Evolutionary conservation across 2,888 invertebrate genomes (phyloP), one percentile per base, ranked within the genome.

Genomic region (Meteorus cinctellus): DNA sequence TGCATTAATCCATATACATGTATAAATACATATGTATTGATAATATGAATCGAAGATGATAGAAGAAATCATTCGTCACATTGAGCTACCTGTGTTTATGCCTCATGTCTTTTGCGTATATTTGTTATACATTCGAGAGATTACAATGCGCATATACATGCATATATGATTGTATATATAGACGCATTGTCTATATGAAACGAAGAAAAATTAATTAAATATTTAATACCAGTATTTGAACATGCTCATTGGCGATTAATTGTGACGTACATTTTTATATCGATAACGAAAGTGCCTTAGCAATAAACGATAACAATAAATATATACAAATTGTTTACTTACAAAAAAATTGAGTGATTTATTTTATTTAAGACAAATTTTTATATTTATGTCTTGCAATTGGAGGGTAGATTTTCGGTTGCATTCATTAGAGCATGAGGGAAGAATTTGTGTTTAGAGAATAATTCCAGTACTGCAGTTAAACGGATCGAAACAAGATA

Each of bases 151-250:
- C 60, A 31, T 36, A 45, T 34, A 68, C 36, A 68, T 62, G 55
- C 69, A 75, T 73, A 70, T 45, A 67, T 75, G 19, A 19, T 31
- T 63, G 14, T 70, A 77, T 75, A 48, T 48, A 74, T 74, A 51
- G 74, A 78, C 71, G 65, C 14, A 66, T 19, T 19, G 41, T 41
- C 24, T 45, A 36, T 45, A 66, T 66, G 60, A 77, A 76, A 81
- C 77, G 80, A 82, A 79, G 79, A 82, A 79, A 82, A 83, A 85
- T 82, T 83, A 84, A 86, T 86, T 87, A 86, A 85, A 84, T 86
- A 84, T 86, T 86, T 88, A 85, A 87, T 88, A 86, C 87, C 89
- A 89, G 89, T 89, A 89, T 89, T 89, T 88, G 83, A 87, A 85
- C 85, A 87, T 86, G 88, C 87, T 89, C 88, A 89, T 88, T 85